Percentiles rank a stretch among this genome's conserved stretches.
Conservation (phyloP, 1,140 invertebrate genomes). For the Brachionus calyciflorus region DNA sequence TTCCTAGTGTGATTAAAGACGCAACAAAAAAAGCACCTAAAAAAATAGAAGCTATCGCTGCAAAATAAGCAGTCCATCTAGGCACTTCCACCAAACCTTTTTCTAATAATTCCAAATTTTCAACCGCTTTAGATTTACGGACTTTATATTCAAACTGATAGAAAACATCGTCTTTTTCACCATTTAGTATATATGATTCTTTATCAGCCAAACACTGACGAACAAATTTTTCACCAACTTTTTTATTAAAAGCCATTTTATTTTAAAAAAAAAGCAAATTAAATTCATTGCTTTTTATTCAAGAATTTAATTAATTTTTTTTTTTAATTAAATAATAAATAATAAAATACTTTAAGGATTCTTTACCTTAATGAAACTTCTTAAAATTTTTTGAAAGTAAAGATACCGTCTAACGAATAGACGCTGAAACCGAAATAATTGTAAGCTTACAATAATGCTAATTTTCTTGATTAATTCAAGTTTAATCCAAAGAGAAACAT, state of each 20-base stretch:
- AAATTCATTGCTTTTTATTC: background rate
- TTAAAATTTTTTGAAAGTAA: too few relatives aligned
- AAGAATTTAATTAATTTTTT: background rate
- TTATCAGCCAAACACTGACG: background rate
- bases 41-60: background rate
- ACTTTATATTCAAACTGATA: conserved; percentile 29
- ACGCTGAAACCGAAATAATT: too few relatives aligned
- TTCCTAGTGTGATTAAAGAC: background rate
- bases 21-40: background rate
- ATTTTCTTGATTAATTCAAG: too few relatives aligned
- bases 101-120: conserved; percentile 5
- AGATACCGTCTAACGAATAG: too few relatives aligned
- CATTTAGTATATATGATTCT: conserved; percentile 14
- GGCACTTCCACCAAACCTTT: background rate
- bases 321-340: background rate
- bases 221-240: conserved; percentile 3
- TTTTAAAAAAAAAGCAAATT: background rate
- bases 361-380: too few relatives aligned
- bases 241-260: background rate
- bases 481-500: too few relatives aligned
- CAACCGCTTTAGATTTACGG: background rate
- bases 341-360: background rate
- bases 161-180: background rate
- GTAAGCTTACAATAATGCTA: too few relatives aligned
- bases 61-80: conserved; percentile 16